A percentile compares a stretch with the other conserved stretches of the same genome.
Evolutionary conservation across 1,140 invertebrate species (phyloP).

Genomic region (Bradynema listronoti): DNA sequence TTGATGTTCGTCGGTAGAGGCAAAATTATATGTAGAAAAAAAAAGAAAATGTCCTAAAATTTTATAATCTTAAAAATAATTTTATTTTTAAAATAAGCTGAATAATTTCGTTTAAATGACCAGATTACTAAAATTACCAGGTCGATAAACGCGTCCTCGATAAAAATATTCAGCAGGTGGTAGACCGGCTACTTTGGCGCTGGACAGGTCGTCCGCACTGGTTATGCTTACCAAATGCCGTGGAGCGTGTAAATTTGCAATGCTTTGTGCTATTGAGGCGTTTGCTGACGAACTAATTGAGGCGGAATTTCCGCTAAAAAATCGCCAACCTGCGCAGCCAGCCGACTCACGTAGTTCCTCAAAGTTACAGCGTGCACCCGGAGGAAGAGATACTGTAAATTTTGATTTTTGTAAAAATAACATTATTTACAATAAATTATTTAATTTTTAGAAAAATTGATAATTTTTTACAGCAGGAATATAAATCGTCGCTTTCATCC

Average conservation of each 20-base stretch:
- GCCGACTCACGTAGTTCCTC: constrained; percentile 27
- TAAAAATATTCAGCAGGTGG: constrained; percentile 34
- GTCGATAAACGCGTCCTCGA: constrained; percentile 22
- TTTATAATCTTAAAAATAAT: no score
- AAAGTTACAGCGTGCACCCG: constrained; percentile 41
- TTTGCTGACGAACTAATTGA: not conserved
- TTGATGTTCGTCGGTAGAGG: constrained; percentile 24
- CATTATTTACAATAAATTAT: not conserved
- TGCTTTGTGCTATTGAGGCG: constrained; percentile 2
- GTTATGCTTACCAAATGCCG: constrained; percentile 14
- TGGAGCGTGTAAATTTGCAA: constrained; percentile 9
- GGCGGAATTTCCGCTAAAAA: constrained; percentile 21
- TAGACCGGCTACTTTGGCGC: no score
- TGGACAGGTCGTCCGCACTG: not conserved
- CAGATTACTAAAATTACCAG: constrained; percentile 1
- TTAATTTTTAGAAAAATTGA: not conserved
- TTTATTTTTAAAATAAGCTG: no score
- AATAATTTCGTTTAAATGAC: not conserved
- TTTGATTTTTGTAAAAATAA: not conserved
- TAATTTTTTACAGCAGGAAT: constrained; percentile 34
- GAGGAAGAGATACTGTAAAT: constrained; percentile 31
- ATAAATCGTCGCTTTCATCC: constrained; percentile 32
- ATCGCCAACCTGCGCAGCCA: constrained; percentile 36
- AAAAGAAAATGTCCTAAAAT: constrained; percentile 43
- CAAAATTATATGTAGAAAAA: constrained; percentile 38